These are phyloP conservation scores for Zootermopsis nevadensis DNA, from an alignment of 2,888 invertebrate genomes.

Conservation along the genomic window DNA sequence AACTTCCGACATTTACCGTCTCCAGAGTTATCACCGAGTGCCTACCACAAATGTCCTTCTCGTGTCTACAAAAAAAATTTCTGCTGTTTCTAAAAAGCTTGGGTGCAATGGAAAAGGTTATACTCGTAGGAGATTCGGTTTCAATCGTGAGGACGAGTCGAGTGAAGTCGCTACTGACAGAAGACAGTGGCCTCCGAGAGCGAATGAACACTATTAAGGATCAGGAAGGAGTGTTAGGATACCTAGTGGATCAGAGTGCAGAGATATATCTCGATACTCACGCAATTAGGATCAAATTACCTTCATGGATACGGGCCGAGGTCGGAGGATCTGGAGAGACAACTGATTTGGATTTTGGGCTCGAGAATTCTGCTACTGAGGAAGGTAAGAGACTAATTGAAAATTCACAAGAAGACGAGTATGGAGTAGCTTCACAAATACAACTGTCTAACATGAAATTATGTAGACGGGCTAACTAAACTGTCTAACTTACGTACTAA, in stretches of 20 bases:
- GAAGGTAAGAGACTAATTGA: neutral
- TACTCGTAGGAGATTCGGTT: slow-evolving; percentile 4
- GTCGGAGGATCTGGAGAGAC: neutral
- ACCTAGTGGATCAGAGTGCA: neutral
- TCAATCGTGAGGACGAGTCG: neutral
- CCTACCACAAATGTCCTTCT: slow-evolving; percentile 1
- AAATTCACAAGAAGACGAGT: too few relatives aligned
- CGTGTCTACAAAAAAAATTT: slow-evolving; percentile 25
- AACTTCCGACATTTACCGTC: neutral
- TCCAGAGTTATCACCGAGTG: neutral
- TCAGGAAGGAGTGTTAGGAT: neutral
- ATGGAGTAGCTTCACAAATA: too few relatives aligned
- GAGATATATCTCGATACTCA: neutral
- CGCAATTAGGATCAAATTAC: neutral
- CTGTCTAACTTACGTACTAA: too few relatives aligned
- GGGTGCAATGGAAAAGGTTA: neutral
- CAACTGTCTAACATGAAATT: too few relatives aligned
- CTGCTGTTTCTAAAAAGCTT: neutral
- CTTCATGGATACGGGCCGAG: neutral
- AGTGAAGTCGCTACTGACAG: neutral
- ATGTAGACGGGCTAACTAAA: too few relatives aligned
- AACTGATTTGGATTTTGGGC: neutral
- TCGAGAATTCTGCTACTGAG: neutral
- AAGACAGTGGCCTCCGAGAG: neutral
- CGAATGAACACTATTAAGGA: neutral